These are phyloP conservation scores for Aricia artaxerxes DNA, from an alignment of 2,888 invertebrate genomes.

Conservation along the genomic window DNA sequence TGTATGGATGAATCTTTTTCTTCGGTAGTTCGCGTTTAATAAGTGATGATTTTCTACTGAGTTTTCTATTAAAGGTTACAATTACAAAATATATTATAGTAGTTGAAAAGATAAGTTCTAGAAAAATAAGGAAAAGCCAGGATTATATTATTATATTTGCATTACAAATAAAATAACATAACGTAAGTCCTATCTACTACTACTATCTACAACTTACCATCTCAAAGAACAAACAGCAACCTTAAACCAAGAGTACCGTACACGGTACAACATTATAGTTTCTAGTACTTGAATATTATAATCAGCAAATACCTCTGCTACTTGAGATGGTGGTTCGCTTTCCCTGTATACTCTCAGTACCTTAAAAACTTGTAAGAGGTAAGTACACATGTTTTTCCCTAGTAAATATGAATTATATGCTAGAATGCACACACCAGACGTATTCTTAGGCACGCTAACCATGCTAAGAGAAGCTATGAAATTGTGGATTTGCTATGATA, in stretches of 20 bases:
- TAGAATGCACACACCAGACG: background rate
- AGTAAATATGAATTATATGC: constrained; percentile 27
- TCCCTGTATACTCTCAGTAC: background rate
- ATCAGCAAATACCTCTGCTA: background rate
- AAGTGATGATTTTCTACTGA: no score
- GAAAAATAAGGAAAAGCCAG: no score
- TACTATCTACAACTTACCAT: no score
- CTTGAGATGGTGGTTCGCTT: constrained; percentile 1
- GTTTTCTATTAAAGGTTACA: no score
- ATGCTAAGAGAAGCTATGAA: background rate
- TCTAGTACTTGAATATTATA: constrained; percentile 16
- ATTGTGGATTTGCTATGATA: background rate
- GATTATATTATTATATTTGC: no score
- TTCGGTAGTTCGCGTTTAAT: no score
- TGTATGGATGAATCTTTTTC: no score
- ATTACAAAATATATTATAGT: no score
- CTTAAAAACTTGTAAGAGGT: constrained; percentile 2
- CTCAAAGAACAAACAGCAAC: background rate
- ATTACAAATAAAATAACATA: no score
- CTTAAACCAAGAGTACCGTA: background rate
- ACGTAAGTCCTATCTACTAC: background rate
- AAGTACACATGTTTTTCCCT: constrained; percentile 23
- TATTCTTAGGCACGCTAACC: background rate
- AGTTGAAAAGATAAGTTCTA: no score
- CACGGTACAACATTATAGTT: background rate